These are phyloP conservation scores for Hydrophis major DNA, from an alignment of 2,797 vertebrate genomes.

Conservation along the genomic window DNA sequence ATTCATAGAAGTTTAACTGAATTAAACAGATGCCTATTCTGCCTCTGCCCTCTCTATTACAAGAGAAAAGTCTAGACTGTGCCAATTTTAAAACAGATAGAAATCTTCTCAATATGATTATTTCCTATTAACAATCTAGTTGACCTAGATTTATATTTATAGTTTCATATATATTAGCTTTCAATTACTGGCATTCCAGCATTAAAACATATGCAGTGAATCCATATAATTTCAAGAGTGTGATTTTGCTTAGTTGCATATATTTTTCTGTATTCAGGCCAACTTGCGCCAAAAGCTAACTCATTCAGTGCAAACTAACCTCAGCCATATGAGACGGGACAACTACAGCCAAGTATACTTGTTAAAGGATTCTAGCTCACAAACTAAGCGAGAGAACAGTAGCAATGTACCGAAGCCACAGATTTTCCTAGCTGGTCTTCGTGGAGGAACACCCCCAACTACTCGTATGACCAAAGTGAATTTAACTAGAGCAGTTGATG, in stretches of 20 bases:
- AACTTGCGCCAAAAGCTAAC: constrained; percentile 82
- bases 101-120: background rate
- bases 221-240: background rate
- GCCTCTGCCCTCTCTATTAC: background rate
- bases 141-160: background rate
- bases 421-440: constrained; percentile 81
- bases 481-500: constrained; percentile 82
- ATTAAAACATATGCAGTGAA: background rate
- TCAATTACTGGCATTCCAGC: background rate
- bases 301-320: constrained; percentile 81
- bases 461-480: constrained; percentile 71
- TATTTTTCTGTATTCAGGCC: constrained; percentile 71
- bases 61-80: background rate
- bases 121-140: accelerated
- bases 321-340: constrained; percentile 87
- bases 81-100: background rate
- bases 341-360: constrained; percentile 83
- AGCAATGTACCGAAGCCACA: constrained; percentile 78
- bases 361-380: constrained; percentile 69
- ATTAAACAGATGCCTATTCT: background rate
- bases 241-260: background rate
- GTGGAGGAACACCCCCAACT: constrained; percentile 68
- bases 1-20: background rate
- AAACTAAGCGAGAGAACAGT: constrained; percentile 74
- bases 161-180: background rate